These are phyloP conservation scores for Metellina segmentata DNA, from an alignment of 2,888 invertebrate genomes.

Conservation along the genomic window DNA sequence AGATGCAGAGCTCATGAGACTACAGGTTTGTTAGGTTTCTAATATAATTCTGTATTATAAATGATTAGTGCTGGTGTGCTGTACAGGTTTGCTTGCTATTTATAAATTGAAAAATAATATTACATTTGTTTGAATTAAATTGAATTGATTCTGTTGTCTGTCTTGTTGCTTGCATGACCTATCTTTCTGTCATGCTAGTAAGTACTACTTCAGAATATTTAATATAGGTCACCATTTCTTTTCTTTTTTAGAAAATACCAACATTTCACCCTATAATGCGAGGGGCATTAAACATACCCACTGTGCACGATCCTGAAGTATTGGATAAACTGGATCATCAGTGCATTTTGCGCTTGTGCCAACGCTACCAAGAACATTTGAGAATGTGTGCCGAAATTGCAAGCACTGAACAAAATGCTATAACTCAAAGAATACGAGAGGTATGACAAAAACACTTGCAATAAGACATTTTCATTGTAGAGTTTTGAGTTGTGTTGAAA, in stretches of 20 bases:
- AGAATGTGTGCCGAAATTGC: slow-evolving; percentile 91
- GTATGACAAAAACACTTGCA: slow-evolving; percentile 81
- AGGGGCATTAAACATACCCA: slow-evolving; percentile 90
- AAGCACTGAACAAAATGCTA: slow-evolving; percentile 88
- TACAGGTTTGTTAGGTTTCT: slow-evolving; percentile 83
- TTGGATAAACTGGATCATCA: slow-evolving; percentile 88
- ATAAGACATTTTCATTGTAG: no score
- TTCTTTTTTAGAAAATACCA: slow-evolving; percentile 88
- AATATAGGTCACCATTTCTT: neutral
- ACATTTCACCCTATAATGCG: slow-evolving; percentile 96
- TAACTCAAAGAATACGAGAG: slow-evolving; percentile 89
- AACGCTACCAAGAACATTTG: slow-evolving; percentile 91
- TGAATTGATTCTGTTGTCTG: no score
- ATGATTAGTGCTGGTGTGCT: no score
- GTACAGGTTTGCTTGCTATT: no score
- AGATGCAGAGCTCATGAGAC: slow-evolving; percentile 88
- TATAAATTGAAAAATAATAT: no score
- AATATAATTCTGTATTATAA: neutral
- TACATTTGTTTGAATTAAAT: no score
- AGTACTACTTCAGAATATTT: no score
- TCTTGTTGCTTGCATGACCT: no score
- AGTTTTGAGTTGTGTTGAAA: no score
- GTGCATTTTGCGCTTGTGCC: slow-evolving; percentile 88
- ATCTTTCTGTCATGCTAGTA: no score
- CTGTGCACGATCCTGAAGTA: slow-evolving; percentile 91